Conservation (phyloP, 2,113 vertebrate genomes). For the Choloepus hoffmanni region DNA sequence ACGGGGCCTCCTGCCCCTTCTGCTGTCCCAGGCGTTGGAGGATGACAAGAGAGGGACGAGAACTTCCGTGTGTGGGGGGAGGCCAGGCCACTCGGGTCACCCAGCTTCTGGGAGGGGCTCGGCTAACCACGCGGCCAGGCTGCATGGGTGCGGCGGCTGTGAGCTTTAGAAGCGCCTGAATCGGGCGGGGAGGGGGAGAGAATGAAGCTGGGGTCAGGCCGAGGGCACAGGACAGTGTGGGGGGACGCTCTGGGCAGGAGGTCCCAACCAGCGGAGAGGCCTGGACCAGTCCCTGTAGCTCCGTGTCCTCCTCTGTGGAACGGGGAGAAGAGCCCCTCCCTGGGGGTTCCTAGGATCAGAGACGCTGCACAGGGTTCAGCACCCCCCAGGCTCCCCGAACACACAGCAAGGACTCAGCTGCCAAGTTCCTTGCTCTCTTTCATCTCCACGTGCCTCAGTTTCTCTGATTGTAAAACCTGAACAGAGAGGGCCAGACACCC, state of each 20-base stretch:
- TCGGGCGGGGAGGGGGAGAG: too few species aligned
- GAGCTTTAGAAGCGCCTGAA: rapidly evolving
- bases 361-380: rapidly evolving
- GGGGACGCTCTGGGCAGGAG: background rate
- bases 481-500: rapidly evolving
- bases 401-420: too few species aligned
- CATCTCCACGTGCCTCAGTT: background rate
- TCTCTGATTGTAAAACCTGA: background rate
- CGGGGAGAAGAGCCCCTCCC: background rate
- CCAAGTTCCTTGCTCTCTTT: too few species aligned
- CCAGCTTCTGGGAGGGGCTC: too few species aligned
- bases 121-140: background rate
- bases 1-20: background rate
- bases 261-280: rapidly evolving
- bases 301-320: rapidly evolving
- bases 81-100: too few species aligned
- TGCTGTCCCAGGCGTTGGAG: background rate
- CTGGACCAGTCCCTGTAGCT: background rate
- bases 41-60: background rate
- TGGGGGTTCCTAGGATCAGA: background rate
- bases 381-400: rapidly evolving
- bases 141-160: rapidly evolving
- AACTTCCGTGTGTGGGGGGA: background rate
- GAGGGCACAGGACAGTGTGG: rapidly evolving
- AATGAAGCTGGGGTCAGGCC: background rate